Base-by-base conservation (phyloP, 2,113 vertebrate genomes). In the Tyrannus savana region DNA sequence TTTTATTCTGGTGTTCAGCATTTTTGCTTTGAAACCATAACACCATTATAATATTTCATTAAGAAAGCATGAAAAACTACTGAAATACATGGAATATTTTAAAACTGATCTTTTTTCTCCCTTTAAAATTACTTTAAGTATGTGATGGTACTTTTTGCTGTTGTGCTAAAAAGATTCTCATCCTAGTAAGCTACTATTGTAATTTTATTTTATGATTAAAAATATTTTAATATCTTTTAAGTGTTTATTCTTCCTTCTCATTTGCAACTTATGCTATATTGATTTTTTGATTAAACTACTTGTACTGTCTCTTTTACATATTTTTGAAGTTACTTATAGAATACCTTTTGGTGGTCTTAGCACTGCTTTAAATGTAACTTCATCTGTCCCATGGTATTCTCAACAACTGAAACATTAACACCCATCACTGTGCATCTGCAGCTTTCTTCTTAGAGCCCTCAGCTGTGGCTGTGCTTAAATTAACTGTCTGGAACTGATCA, bases 171-270 rank as follows among this genome's bases (percentile, higher is more conserved):
- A 83, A 76, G 21, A 64, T 63, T 83, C 37, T 87, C 3, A 12
- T 62, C n/a, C 37, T 77, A 93, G 86, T 84, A 90, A 95, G 47
- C 46, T 73, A 31, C 62, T 68, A 52, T 42, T 92, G 42, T 92
- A 59, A 78, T 60, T 84, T 66, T 60, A 35, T 81, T 75, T 78
- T 84, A n/a, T 75, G 30, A 90, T 89, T 90, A 84, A 96, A 82
- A 42, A 39, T 79, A 23, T 69, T 95, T 92, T 71, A 64, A 50
- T 72, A 44, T 18, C 6, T 49, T 83, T 69, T 66, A 46, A 19
- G 41, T 86, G 56, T 21, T 41, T 64, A 8, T 66, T 79, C 46
- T 66, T 21, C 35, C 1, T 2, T 67, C 21, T 89, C 50, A 66
- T 67, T 95, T 90, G 37, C 44, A 49, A 58, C 49, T 83, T 62